Evolutionary conservation across 2,888 invertebrate species (phyloP).

Genomic region (Alviniconcha strummeri): DNA sequence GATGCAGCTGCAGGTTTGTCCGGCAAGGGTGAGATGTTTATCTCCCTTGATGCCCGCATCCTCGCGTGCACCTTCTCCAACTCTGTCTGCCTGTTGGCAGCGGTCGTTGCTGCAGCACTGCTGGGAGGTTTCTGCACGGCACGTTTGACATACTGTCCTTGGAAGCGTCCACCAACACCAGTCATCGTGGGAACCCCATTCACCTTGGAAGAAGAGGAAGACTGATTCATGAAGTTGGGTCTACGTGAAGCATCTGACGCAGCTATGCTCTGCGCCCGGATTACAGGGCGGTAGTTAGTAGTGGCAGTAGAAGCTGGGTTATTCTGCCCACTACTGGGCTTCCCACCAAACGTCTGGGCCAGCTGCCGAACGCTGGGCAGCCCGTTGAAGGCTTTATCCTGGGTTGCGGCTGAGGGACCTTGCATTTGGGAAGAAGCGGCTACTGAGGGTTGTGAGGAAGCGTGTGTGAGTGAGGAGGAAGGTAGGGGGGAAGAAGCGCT

Average conservation of each 20-base stretch:
- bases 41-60: slow-evolving; percentile 2
- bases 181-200: slow-evolving; percentile 12
- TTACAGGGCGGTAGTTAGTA: slow-evolving; percentile 26
- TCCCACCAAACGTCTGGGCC: slow-evolving; percentile 42
- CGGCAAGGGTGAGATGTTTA: slow-evolving; percentile 4
- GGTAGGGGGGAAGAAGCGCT: neutral
- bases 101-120: neutral
- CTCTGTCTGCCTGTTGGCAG: slow-evolving; percentile 20
- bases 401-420: slow-evolving; percentile 4
- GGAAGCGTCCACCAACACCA: neutral
- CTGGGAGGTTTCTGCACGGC: slow-evolving; percentile 3
- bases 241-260: slow-evolving; percentile 23
- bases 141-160: slow-evolving; percentile 27
- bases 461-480: slow-evolving; percentile 9
- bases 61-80: slow-evolving; percentile 23
- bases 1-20: neutral
- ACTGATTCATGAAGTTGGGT: neutral
- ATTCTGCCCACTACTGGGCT: neutral
- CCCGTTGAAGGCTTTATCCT: slow-evolving; percentile 28
- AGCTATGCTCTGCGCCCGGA: slow-evolving; percentile 22
- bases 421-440: slow-evolving; percentile 11
- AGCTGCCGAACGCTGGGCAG: slow-evolving; percentile 44
- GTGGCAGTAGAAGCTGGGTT: neutral
- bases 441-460: slow-evolving; percentile 20
- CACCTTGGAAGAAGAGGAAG: slow-evolving; percentile 26